A percentile compares a stretch with the other conserved stretches of the same genome.
Conservation (phyloP, 1,140 invertebrate species). For the Pogonomyrmex californicus region DNA sequence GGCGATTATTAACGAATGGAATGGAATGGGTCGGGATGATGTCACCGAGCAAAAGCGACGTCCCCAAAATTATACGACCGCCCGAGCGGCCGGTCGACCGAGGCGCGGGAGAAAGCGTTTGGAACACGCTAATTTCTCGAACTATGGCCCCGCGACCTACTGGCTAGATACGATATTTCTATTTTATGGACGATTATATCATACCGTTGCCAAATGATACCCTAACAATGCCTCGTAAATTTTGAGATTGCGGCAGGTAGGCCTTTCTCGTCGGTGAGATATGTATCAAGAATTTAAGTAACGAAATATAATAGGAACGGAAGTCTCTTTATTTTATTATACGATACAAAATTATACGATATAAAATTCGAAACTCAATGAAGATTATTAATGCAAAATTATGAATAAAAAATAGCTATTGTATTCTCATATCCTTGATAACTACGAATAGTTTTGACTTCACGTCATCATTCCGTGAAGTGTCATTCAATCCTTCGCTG, state of each 20-base stretch:
- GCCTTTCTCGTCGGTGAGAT: background rate
- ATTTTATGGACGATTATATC: slow-evolving; percentile 19
- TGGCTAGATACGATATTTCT: slow-evolving; percentile 23
- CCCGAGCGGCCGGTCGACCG: background rate
- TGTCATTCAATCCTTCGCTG: background rate
- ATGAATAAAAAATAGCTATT: too few species aligned
- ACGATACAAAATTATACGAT: too few species aligned
- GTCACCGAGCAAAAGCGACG: slow-evolving; percentile 63
- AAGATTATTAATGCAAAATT: background rate
- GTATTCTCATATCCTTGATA: background rate
- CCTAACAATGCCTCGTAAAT: slow-evolving; percentile 37
- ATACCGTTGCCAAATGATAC: background rate
- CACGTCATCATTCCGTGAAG: background rate
- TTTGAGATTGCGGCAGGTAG: background rate
- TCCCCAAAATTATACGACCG: slow-evolving; percentile 67
- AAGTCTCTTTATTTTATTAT: background rate
- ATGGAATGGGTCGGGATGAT: slow-evolving; percentile 61
- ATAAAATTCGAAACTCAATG: background rate
- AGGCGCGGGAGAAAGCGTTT: slow-evolving; percentile 10
- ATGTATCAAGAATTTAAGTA: background rate
- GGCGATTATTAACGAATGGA: slow-evolving; percentile 63
- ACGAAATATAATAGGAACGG: background rate
- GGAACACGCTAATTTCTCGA: slow-evolving; percentile 35
- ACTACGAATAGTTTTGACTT: background rate
- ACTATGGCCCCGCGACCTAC: background rate